Evolutionary conservation across 1,140 invertebrate genomes (phyloP).

Genomic region (Tenebrio molitor): DNA sequence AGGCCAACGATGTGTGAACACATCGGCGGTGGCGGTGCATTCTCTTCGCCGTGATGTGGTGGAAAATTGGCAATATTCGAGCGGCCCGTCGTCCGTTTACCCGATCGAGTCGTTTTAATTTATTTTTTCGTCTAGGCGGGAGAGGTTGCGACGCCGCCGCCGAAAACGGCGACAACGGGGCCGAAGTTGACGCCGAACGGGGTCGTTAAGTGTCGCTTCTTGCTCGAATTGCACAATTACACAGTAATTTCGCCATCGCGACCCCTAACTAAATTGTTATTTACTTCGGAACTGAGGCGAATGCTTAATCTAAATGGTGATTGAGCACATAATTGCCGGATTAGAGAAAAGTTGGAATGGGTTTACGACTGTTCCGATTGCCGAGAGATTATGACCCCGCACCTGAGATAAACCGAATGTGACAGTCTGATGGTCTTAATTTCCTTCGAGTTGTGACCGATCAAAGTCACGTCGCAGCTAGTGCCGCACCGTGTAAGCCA

Average conservation of each 20-base stretch:
- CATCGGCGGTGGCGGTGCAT: conserved; percentile 19
- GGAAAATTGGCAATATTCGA: conserved; percentile 40
- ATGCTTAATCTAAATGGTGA: conserved; percentile 40
- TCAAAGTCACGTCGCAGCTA: too few relatives aligned
- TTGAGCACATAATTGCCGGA: conserved; percentile 34
- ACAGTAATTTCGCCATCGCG: conserved; percentile 37
- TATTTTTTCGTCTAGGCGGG: background rate
- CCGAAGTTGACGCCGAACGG: conserved; percentile 25
- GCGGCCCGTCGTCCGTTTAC: conserved; percentile 18
- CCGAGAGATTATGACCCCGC: too few relatives aligned
- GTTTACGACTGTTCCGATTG: background rate
- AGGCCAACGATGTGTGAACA: conserved; percentile 59
- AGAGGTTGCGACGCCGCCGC: conserved; percentile 3
- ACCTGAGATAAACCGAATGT: too few relatives aligned
- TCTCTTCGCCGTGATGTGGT: conserved; percentile 15
- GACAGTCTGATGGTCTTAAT: too few relatives aligned
- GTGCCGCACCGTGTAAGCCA: too few relatives aligned
- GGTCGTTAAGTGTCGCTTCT: conserved; percentile 33
- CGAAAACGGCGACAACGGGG: conserved; percentile 1
- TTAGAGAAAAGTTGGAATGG: conserved; percentile 36
- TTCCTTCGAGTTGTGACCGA: too few relatives aligned
- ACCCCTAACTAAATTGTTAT: conserved; percentile 45
- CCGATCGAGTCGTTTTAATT: background rate
- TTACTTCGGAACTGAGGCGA: conserved; percentile 37
- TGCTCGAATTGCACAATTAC: conserved; percentile 45